These are phyloP conservation scores for Oreochromis spilurus DNA, from an alignment of 2,113 vertebrate species.

Conservation along the genomic window DNA sequence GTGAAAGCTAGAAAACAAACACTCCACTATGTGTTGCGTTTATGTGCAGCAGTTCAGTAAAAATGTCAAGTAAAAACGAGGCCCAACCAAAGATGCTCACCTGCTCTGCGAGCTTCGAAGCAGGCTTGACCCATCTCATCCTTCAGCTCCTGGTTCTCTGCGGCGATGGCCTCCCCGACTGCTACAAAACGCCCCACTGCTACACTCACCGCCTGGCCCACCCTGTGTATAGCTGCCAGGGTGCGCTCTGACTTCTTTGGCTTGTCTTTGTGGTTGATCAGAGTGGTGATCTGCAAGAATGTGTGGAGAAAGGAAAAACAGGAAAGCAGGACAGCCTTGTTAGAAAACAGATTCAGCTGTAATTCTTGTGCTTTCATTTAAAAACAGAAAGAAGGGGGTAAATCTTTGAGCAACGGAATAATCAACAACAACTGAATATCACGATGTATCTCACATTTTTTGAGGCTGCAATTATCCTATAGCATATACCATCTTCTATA, in stretches of 20 bases:
- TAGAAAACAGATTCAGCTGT: neutral
- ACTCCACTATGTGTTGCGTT: neutral
- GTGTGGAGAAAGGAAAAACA: neutral
- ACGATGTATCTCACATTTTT: neutral
- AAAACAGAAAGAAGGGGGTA: neutral
- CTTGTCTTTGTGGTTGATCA: slow-evolving; percentile 98
- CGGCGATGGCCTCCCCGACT: slow-evolving; percentile 93
- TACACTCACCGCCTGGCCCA: slow-evolving; percentile 90
- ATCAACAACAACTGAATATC: neutral
- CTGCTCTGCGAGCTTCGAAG: slow-evolving; percentile 89
- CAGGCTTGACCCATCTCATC: slow-evolving; percentile 95
- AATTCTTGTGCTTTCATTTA: neutral
- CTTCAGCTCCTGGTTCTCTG: slow-evolving; percentile 91
- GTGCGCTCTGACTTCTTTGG: slow-evolving; percentile 95
- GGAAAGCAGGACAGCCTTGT: neutral
- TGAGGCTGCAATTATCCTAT: neutral
- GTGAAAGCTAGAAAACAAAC: neutral
- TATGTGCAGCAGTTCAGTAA: neutral
- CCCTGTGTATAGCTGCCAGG: slow-evolving; percentile 87
- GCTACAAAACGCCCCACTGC: slow-evolving; percentile 94
- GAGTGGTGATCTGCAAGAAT: slow-evolving; percentile 88
- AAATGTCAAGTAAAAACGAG: neutral
- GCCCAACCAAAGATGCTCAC: slow-evolving; percentile 52
- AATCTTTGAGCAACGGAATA: neutral
- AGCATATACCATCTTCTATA: neutral